Evolutionary conservation across 1,140 invertebrate genomes (phyloP), one percentile per base, ranked within the genome.

Genomic region (Fopius arisanus): DNA sequence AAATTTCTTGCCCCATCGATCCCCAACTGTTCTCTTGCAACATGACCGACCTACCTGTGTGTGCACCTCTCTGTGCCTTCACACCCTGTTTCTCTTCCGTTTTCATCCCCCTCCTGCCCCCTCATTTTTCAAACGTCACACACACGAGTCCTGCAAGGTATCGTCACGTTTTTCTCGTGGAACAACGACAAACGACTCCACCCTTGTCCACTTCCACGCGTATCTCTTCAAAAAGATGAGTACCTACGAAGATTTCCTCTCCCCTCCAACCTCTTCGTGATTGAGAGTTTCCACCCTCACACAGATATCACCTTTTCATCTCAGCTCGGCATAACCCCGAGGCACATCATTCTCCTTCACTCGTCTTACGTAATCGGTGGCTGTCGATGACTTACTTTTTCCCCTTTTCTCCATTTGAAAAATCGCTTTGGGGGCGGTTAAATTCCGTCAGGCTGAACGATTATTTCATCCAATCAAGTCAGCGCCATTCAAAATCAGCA

Each of bases 161-260:
- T 59, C 54, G 54, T 59, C 19, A 59, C 23, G 23, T 59, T 59
- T 59, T 59, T 59, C 23, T 26, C 54, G 54, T 59, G 7, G 19
- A 59, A 59, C 23, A 23, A 59, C 54, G 54, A 26, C n/a, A 31
- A 65, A 65, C 29, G 62, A 65, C 62, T 65, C 62, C 62, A 65
- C 62, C 62, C 62, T 65, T 33, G 14, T 29, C 6, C 62, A 29
- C 62, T 31, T 65, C 62, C 29, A 29, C 62, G 62, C 62, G 10
- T 33, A 33, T 33, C 14, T 33, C 62, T 65, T 59, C 28, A 65
- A 65, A 48, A 65, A 31, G 62, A 31, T 19, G 29, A 65, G 62
- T 65, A 29, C 62, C 62, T 31, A 65, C 33, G 33, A 65, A 65
- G 29, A 65, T 31, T 37, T 33, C 16, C 29, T 23, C 21, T 23